Conservation (phyloP, 2,888 invertebrate genomes). For the Leucophenga montana region DNA sequence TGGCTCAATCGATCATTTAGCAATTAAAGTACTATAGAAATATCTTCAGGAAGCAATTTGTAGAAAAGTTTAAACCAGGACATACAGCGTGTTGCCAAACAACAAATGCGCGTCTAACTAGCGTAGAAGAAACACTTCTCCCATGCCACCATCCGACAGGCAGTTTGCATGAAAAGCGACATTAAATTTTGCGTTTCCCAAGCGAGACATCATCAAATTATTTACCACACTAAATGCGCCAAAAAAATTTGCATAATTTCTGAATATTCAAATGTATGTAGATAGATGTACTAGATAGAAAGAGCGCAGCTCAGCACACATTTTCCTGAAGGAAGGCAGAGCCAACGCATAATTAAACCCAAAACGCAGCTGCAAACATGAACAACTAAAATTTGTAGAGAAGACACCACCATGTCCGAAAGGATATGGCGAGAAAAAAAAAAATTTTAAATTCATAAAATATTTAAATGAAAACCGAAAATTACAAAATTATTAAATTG, state of each 20-base stretch:
- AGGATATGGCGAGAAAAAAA: background rate
- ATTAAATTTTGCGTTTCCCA: conserved; percentile 14
- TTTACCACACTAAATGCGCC: conserved; percentile 43
- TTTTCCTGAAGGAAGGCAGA: no score
- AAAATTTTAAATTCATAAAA: conserved; percentile 28
- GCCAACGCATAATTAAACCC: background rate
- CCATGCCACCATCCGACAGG: no score
- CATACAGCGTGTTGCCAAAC: background rate
- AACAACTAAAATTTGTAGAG: conserved; percentile 1
- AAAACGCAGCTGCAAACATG: conserved; percentile 5
- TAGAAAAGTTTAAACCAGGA: conserved; percentile 2
- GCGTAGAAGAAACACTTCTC: no score
- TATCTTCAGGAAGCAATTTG: background rate
- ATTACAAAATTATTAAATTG: conserved; percentile 37
- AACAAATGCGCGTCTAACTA: no score
- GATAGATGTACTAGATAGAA: no score
- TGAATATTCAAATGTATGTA: conserved; percentile 5
- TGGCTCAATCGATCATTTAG: background rate
- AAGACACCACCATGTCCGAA: no score
- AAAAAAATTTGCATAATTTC: conserved; percentile 50
- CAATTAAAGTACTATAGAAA: conserved; percentile 11
- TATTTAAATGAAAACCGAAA: conserved; percentile 37
- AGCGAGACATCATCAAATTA: conserved; percentile 42
- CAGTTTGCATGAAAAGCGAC: conserved; percentile 7
- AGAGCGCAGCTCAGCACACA: no score